Base-by-base conservation (phyloP, 1,140 invertebrate species). In the Brachionus rotundiformis region DNA sequence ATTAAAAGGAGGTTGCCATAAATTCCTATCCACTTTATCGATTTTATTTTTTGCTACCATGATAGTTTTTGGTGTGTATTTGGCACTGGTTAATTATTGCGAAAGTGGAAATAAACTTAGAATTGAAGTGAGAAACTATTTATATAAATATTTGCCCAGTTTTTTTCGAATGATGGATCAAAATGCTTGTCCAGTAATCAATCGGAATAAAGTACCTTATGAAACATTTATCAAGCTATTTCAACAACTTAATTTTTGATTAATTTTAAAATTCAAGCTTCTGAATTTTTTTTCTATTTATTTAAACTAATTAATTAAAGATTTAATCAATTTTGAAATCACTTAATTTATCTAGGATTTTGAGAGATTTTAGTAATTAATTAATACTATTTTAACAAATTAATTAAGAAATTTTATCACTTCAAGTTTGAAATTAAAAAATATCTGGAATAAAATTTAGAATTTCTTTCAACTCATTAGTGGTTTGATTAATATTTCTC, bases 211-310 rank as follows among this genome's bases (percentile, higher is more conserved):
- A 73, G 19, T 73, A 13, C 68, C 68, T 13, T 44, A 44, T 8
- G 7, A 73, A 73, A 44, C 44, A 10, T 25, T 73, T 25, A 41
- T 73, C 3, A 73, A 73, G 19, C 10, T 44, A 25, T 19, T 73
- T 44, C 68, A 73, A 73, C 68, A 73, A 73, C 23, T 73, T 41
- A 73, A 73, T 31, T 4, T 44, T 44, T 73, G 25, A 63, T 63
- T 33, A 39, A 63, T 19, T 27, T 25, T 29, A 25, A 27, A 63
- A 4, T 63, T 63, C 5, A 39, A 39, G 13, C 36, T 39, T 1
- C 13, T 39, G 13, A 2, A 39, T 39, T 2, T 1, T 39, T 39
- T 2, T 10, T 6, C 36, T 39, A 39, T 39, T n/a, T n/a, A n/a
- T n/a, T n/a, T n/a, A n/a, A n/a, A n/a, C n/a, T n/a, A 39, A 39